Conservation (phyloP, 92 coral and sea anemone species). For the Palythoa caribaeorum region DNA sequence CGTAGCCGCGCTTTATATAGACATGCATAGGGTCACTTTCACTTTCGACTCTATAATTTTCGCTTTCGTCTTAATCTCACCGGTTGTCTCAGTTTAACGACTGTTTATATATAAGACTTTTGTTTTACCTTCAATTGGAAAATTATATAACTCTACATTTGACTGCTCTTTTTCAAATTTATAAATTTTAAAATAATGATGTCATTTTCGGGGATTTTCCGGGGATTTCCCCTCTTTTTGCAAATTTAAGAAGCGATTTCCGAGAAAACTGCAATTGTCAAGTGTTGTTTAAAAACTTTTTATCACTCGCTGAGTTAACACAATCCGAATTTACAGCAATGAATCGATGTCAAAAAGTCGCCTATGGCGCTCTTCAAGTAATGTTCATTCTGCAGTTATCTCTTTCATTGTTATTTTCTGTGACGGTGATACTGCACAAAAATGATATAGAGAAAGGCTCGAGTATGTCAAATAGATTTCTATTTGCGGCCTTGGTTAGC, state of each 20-base stretch:
- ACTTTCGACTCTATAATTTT: not conserved
- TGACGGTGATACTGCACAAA: conserved; percentile 13
- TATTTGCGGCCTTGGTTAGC: not conserved
- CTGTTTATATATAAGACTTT: too few relatives aligned
- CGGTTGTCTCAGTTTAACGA: too few relatives aligned
- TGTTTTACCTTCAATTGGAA: too few relatives aligned
- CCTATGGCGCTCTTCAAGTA: conserved; percentile 26
- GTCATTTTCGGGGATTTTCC: not conserved
- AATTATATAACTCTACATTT: too few relatives aligned
- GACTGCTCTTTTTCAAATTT: not conserved
- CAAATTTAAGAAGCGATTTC: not conserved
- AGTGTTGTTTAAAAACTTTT: not conserved
- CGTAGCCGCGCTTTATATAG: too few relatives aligned
- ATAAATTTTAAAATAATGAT: not conserved
- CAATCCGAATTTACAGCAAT: not conserved
- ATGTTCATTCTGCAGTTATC: conserved; percentile 9
- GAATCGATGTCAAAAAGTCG: not conserved
- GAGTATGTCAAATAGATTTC: not conserved
- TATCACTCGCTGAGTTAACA: not conserved
- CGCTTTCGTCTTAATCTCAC: not conserved
- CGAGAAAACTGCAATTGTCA: not conserved
- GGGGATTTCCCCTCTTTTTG: not conserved
- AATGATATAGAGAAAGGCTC: not conserved
- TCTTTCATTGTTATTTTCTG: conserved; percentile 12
- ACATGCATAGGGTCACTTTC: not conserved